Conservation (phyloP, 1,140 invertebrate genomes). For the Uloborus diversus region DNA sequence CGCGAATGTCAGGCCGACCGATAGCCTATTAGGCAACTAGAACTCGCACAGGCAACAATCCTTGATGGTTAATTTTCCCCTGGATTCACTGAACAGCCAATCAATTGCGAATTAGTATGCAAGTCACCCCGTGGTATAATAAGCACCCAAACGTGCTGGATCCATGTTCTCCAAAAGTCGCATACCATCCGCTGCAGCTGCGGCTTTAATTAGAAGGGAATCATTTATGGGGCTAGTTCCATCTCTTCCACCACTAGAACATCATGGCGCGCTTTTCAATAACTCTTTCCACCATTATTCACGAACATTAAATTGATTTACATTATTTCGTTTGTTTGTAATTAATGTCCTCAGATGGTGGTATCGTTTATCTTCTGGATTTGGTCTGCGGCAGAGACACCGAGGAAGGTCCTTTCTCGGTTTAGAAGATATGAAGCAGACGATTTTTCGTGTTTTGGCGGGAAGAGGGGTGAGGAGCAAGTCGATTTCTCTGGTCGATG, state of each 20-base stretch:
- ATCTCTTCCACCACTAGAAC: neutral
- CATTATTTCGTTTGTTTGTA: slow-evolving; percentile 48
- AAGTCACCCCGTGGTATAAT: slow-evolving; percentile 23
- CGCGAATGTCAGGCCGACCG: neutral
- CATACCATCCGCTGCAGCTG: slow-evolving; percentile 45
- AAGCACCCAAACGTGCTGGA: slow-evolving; percentile 21
- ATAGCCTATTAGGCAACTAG: neutral
- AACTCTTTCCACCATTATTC: slow-evolving; percentile 44
- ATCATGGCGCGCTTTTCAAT: slow-evolving; percentile 25
- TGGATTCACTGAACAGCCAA: slow-evolving; percentile 5
- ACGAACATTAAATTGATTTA: slow-evolving; percentile 51
- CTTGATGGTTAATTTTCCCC: slow-evolving; percentile 30
- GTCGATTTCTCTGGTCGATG: neutral
- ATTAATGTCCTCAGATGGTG: slow-evolving; percentile 28
- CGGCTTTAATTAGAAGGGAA: slow-evolving; percentile 44
- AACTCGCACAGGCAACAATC: neutral
- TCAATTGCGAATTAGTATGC: slow-evolving; percentile 50
- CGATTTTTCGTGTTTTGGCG: too few relatives aligned
- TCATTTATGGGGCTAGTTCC: slow-evolving; percentile 27
- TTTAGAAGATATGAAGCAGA: too few relatives aligned
- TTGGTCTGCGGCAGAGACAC: slow-evolving; percentile 9
- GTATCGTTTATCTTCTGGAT: slow-evolving; percentile 33
- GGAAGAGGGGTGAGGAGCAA: neutral
- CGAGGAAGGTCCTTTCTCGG: too few relatives aligned
- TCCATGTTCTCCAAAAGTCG: slow-evolving; percentile 29